A percentile compares a stretch with the other conserved stretches of the same genome.
Evolutionary conservation across 1,140 invertebrate genomes (phyloP).

Genomic region (Hylaeus volcanicus): DNA sequence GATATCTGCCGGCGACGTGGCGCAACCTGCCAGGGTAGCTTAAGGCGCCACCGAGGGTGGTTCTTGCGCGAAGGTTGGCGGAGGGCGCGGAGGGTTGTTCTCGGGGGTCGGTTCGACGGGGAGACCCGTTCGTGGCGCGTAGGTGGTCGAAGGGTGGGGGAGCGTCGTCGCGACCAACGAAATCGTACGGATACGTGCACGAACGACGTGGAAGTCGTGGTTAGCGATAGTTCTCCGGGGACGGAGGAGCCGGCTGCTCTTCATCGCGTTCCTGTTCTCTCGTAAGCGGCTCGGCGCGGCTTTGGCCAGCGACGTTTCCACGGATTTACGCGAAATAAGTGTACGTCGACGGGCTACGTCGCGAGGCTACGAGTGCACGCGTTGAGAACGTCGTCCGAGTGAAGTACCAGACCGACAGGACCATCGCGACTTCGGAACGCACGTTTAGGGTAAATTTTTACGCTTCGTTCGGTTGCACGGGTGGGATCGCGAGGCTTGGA

Average conservation of each 20-base stretch:
- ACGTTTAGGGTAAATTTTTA: too few relatives aligned
- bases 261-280: neutral
- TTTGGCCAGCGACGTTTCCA: neutral
- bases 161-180: slow-evolving; percentile 39
- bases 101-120: slow-evolving; percentile 43
- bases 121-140: slow-evolving; percentile 45
- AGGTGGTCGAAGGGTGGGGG: slow-evolving; percentile 46
- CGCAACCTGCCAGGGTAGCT: slow-evolving; percentile 57
- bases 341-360: neutral
- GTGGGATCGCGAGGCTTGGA: too few relatives aligned
- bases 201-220: slow-evolving; percentile 51
- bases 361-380: slow-evolving; percentile 11
- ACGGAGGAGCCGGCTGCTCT: slow-evolving; percentile 40
- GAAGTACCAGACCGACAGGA: neutral
- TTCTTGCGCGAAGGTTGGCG: slow-evolving; percentile 51
- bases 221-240: slow-evolving; percentile 63
- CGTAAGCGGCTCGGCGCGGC: neutral
- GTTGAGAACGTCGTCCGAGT: slow-evolving; percentile 6
- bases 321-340: neutral
- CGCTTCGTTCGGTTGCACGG: too few relatives aligned
- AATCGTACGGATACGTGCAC: slow-evolving; percentile 22
- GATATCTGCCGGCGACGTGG: slow-evolving; percentile 70
- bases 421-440: too few relatives aligned
- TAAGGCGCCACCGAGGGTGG: slow-evolving; percentile 63
- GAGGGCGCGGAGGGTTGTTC: slow-evolving; percentile 48